Evolutionary conservation across 2,888 invertebrate genomes (phyloP).

Genomic region (Pseudanteris insignis): DNA sequence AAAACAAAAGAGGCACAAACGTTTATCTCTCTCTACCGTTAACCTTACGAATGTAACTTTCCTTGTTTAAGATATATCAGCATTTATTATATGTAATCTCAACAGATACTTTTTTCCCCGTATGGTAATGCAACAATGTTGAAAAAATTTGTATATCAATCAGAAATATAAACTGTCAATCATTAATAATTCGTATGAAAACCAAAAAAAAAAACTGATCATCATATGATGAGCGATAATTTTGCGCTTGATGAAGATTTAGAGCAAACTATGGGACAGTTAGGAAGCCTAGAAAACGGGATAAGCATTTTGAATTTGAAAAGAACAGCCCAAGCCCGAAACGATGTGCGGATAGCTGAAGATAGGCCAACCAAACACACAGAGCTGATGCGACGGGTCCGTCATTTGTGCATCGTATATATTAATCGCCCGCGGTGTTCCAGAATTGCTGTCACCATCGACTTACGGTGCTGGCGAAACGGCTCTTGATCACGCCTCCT

Average conservation of each 20-base stretch:
- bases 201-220: no score
- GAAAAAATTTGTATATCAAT: no score
- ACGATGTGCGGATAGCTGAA: not conserved
- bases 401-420: not conserved
- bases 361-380: conserved; percentile 3
- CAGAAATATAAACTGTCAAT: not conserved
- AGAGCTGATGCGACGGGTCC: conserved; percentile 1
- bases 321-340: not conserved
- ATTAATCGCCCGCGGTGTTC: not conserved
- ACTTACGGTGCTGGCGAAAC: conserved; percentile 86
- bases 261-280: conserved; percentile 2
- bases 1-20: no score
- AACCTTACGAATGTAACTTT: no score
- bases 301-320: not conserved
- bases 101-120: no score
- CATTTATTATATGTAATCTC: no score
- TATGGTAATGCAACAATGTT: no score
- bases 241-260: not conserved
- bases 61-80: no score
- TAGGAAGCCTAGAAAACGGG: conserved; percentile 9
- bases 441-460: conserved; percentile 4
- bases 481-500: conserved; percentile 80
- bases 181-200: no score
- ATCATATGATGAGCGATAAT: no score
- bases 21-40: no score